Evolutionary conservation across 2,888 invertebrate genomes (phyloP), one percentile per base, ranked within the genome.

Genomic region (Dasypogon diadema): DNA sequence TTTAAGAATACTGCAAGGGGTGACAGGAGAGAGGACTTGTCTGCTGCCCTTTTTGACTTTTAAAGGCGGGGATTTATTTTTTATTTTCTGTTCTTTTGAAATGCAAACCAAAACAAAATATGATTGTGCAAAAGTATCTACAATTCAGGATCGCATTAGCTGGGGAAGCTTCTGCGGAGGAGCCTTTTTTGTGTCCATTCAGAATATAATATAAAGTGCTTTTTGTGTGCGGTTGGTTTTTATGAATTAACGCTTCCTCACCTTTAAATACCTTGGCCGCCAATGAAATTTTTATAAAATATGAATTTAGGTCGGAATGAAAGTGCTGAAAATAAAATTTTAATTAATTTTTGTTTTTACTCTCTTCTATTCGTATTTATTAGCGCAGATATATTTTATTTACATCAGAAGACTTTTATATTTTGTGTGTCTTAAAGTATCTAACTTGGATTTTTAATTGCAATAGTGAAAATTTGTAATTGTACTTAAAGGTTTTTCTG

Each of bases 41-140:
- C 48, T 68, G 48, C 48, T 63, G 65, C 65, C 21, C 48, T 46
- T 46, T 48, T 68, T 24, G 65, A 26, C 48, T 48, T 68, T 24
- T 37, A 24, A 37, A 68, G 65, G 65, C 48, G 65, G 22, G 48
- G 48, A 68, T 68, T 48, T 24, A 24, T 48, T 22, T 12, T 56
- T 30, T 54, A 10, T 21, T 8, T 51, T 10, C n/a, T 30, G 8
- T 22, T 22, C 54, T 51, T 30, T 26, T 70, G 16, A 26, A 54
- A 54, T 8, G 21, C 18, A 51, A 51, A 54, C 34, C 70, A 70
- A 70, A 70, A 51, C 51, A 54, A 22, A 70, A 34, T 21, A 54
- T 54, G 54, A 54, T 54, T 54, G 70, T 54, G 21, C 18, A 18
- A 51, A 54, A 70, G 54, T 54, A 70, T 26, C 51, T 30, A 12